These are phyloP conservation scores for Apis dorsata DNA, from an alignment of 1,140 invertebrate genomes.

Conservation along the genomic window DNA sequence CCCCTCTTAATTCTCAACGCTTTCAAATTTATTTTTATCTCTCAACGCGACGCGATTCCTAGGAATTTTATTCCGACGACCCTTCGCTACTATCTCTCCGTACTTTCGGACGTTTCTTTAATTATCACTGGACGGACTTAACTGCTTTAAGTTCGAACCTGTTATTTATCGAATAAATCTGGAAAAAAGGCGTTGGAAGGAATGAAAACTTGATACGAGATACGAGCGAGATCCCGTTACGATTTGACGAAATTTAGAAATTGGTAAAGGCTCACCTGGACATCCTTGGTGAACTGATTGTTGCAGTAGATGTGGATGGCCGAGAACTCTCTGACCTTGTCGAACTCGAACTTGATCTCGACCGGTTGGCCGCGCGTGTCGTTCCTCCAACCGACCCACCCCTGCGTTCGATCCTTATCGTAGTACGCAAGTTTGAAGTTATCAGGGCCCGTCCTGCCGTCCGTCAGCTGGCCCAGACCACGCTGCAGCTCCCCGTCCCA, in stretches of 20 bases:
- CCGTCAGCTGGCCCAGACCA: conserved; percentile 87
- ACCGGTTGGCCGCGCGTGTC: conserved; percentile 85
- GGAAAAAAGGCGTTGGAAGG: too few relatives aligned
- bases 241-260: too few relatives aligned
- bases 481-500: conserved; percentile 83
- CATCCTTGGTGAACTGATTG: conserved; percentile 89
- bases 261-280: conserved; percentile 82
- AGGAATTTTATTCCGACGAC: background rate
- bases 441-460: conserved; percentile 85
- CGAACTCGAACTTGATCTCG: conserved; percentile 93
- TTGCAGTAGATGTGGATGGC: conserved; percentile 89
- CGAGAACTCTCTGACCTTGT: conserved; percentile 91
- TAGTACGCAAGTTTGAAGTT: conserved; percentile 86
- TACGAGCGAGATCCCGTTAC: too few relatives aligned
- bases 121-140: too few relatives aligned
- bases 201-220: too few relatives aligned
- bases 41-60: background rate
- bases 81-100: too few relatives aligned
- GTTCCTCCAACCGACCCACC: conserved; percentile 96
- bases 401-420: conserved; percentile 82
- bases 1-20: conserved; percentile 18
- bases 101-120: too few relatives aligned
- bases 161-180: too few relatives aligned
- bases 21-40: conserved; percentile 11
- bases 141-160: too few relatives aligned